Conservation (phyloP, 2,113 vertebrate species). For the Lipotes vexillifer region DNA sequence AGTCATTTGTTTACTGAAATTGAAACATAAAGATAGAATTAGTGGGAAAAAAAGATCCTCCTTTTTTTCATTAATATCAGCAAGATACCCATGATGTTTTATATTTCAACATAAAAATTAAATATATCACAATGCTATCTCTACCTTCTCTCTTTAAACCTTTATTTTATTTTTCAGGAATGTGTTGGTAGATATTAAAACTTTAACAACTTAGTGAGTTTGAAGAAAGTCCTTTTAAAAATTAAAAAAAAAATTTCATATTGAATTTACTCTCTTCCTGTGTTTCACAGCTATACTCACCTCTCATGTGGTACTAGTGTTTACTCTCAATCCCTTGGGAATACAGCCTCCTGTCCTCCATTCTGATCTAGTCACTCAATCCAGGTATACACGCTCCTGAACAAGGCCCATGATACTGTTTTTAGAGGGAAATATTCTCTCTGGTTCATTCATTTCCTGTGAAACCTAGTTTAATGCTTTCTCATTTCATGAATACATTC, state of each 20-base stretch:
- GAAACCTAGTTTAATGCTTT: not conserved
- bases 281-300: no score
- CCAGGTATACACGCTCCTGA: accelerated
- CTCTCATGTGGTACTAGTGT: not conserved
- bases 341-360: not conserved
- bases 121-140: not conserved
- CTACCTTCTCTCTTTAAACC: not conserved
- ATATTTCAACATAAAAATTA: not conserved
- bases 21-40: not conserved
- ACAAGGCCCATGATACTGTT: not conserved
- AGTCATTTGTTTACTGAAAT: not conserved
- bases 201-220: not conserved
- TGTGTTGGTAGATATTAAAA: not conserved
- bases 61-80: not conserved
- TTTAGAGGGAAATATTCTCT: not conserved
- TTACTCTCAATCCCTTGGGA: not conserved
- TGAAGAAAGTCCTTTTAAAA: not conserved
- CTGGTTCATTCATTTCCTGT: not conserved
- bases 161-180: not conserved
- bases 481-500: not conserved
- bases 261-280: not conserved
- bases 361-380: not conserved
- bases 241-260: not conserved
- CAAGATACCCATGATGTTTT: not conserved
- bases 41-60: not conserved